Conservation (phyloP, 1,140 invertebrate genomes). For the Apocrypta bakeri region DNA sequence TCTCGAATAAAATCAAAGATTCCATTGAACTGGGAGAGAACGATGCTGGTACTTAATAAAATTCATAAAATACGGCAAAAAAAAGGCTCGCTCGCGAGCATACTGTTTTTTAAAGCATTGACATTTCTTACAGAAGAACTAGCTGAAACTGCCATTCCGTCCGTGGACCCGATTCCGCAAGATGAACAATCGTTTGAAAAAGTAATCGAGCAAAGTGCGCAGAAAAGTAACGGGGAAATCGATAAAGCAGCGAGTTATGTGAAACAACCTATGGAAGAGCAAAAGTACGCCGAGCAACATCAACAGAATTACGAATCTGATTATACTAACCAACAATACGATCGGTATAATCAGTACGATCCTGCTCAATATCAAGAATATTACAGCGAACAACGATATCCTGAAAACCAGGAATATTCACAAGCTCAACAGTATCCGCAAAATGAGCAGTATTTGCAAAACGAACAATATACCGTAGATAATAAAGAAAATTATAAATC, state of each 20-base stretch:
- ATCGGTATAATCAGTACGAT: conserved; percentile 62
- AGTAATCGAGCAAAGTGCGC: conserved; percentile 8
- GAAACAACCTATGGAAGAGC: neutral
- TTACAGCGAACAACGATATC: conserved; percentile 39
- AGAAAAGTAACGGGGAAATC: conserved; percentile 26
- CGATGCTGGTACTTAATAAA: conserved; percentile 14
- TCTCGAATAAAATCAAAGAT: conserved; percentile 72
- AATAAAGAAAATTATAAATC: conserved; percentile 45
- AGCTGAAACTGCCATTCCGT: neutral
- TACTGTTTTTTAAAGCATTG: too few relatives aligned
- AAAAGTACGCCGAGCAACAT: conserved; percentile 41
- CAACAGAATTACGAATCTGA: conserved; percentile 51
- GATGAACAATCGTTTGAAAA: conserved; percentile 15
- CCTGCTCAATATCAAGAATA: conserved; percentile 56
- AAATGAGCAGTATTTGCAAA: conserved; percentile 48
- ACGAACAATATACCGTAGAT: conserved; percentile 46
- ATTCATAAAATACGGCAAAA: too few relatives aligned
- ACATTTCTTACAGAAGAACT: conserved; percentile 17
- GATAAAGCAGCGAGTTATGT: neutral
- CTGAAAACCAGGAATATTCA: neutral
- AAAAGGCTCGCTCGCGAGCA: too few relatives aligned
- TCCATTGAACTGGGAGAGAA: conserved; percentile 57
- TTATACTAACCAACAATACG: conserved; percentile 57
- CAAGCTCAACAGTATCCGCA: neutral
- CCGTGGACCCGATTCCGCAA: neutral